Evolutionary conservation across 1,140 invertebrate species (phyloP), one percentile per base, ranked within the genome.

Genomic region (Caenorhabditis briggsae): DNA sequence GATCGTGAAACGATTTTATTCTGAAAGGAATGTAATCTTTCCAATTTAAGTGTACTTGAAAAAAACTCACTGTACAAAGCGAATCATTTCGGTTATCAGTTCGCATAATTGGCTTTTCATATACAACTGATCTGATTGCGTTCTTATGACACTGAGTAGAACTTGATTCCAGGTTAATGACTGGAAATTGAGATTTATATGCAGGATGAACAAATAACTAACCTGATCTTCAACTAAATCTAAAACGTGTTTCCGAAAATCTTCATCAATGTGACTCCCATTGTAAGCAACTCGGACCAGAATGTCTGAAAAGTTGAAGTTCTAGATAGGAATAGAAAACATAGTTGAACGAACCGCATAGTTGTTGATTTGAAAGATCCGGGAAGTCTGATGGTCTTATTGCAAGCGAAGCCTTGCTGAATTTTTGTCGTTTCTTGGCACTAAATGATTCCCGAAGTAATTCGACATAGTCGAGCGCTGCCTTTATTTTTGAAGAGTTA

Each of bases 261-360:
- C 11, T 2, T 78, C 70, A 25, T 78, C 20, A 11, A 78, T 14
- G 23, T 50, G 11, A 23, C 7, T 53, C 20, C 70, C 70, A 78
- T 78, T 78, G 20, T 78, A 78, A 53, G 70, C 70, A 25, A 53
- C 48, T n/a, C 70, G 70, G 50, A 78, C 11, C 0, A 78, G 46
- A 25, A 78, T 43, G 41, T 78, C 70, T 78, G 70, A 23, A 78
- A 18, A 25, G 0, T 70, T 25, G 23, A 16, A 46, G 1, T 25
- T 7, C 2, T 18, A 43, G 5, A 18, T 7, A 11, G 0, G 25
- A 7, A 23, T 5, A 46, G 1, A 18, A 70, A 46, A 46, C 14
- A 50, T 16, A 25, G 6, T 25, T 8, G 9, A 18, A 50, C 70
- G 2, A n/a, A 78, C 70, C 70, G 9, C 33, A 78, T 46, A 78